Base-by-base conservation (phyloP, 2,113 vertebrate genomes). In the Rhinolophus sinicus region DNA sequence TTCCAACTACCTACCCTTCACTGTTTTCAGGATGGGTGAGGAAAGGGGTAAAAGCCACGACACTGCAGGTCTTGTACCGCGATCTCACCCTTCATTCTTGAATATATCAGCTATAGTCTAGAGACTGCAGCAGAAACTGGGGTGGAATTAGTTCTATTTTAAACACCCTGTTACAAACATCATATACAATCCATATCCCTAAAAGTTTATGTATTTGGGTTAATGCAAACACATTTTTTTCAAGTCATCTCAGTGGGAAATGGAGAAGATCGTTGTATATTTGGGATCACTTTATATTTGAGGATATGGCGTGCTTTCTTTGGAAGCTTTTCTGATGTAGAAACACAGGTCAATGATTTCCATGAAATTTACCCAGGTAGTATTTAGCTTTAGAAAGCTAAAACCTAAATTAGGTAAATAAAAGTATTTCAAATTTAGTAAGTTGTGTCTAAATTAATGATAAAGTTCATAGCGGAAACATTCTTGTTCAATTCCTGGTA, bases 301-400 rank as follows among this genome's bases (percentile, higher is more conserved):
- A 47, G 30, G 44, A 62, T 80, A 10, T 70, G 33, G 65, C 44
- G 50, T 18, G 4, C 33, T 72, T 89, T 94, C 52, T 65, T 77
- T 86, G 58, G 77, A 72, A 77, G 15, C 6, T 90, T 93, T 89
- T 95, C 60, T 24, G 60, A 65, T 76, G 38, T 70, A 84, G 60
- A 93, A 84, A 85, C 30, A 86, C 65, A 82, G 64, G 33, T 50
- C 58, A 93, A n/a, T 80, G 52, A 78, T 75, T 85, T 54, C 33
- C 30, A 64, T 88, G 50, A 64, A 44, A 64, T 91, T 84, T 90
- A 69, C 54, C 33, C 52, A 84, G n/a, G 6, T 78, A 7, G 72
- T 67, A 40, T n/a, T 83, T 88, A 88, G 54, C 38, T 77, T 89
- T 44, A 65, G 56, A 62, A 5, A 86, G 40, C 52, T 81, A 44